Conservation (phyloP, 2,888 invertebrate genomes). For the Apamea epomidion region DNA sequence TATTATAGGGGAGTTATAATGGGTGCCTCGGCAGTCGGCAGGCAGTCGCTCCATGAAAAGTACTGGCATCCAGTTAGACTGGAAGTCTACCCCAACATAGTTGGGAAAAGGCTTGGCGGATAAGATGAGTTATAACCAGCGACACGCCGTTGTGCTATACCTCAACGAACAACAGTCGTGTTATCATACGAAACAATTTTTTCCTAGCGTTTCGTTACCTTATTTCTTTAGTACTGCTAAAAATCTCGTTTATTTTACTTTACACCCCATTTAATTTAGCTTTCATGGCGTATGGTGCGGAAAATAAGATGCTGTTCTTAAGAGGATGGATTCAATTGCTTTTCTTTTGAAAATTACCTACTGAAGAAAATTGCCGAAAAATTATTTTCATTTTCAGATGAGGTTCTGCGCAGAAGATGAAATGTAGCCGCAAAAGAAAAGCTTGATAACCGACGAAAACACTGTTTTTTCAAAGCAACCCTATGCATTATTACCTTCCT, state of each 20-base stretch:
- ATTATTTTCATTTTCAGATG: not conserved
- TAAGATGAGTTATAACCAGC: not conserved
- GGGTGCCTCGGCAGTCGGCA: no score
- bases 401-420: not conserved
- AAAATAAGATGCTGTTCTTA: conserved; percentile 28
- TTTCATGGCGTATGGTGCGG: conserved; percentile 19
- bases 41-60: no score
- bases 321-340: conserved; percentile 22
- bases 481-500: not conserved
- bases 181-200: not conserved
- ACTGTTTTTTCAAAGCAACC: not conserved
- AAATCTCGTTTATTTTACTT: not conserved
- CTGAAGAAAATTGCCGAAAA: not conserved
- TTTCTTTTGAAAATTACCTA: conserved; percentile 16
- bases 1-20: no score
- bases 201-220: not conserved
- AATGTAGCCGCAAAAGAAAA: no score
- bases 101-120: no score
- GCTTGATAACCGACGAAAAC: not conserved
- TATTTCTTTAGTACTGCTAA: not conserved
- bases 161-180: not conserved
- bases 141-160: not conserved
- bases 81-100: no score
- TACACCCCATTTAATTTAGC: conserved; percentile 27
- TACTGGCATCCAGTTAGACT: no score